Base-by-base conservation (phyloP, 2,888 invertebrate genomes). In the Calephelis perditalis region DNA sequence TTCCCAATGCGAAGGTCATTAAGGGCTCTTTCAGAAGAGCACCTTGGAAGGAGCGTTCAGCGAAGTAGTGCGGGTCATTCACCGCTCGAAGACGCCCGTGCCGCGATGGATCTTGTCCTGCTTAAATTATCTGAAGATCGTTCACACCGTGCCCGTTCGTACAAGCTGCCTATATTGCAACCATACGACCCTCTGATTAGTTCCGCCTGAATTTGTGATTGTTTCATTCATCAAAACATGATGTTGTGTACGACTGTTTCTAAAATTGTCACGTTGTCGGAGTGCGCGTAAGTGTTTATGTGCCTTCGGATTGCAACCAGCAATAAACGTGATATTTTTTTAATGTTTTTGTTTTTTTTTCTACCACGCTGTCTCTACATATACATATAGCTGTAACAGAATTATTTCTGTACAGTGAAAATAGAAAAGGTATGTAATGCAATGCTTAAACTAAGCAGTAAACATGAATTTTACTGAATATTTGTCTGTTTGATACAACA, bases 61-160 rank as follows among this genome's bases (percentile, higher is more conserved):
- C 90, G 86, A 76, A 81, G 85, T 61, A 79, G 79, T 71, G 91
- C 91, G 71, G 93, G 98, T 6, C 99, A 99, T 88, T 96, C 98
- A 82, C 97, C 98, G 67, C 92, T 94, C 62, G 99, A 99, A 83
- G 99, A 99, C 81, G 98, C 99, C 1, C 91, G 93, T 46, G 94
- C 97, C 10, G 97, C 97, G 69, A 93, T 99, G 88, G 96, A 99
- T 74, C 89, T 99, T 58, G 96, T 98, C 91, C 88, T 97, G 61
- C 94, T 94, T 86, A 94, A 94, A 78, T 91, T 97, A 52, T 77
- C 83, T 63, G 73, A 81, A 62, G 84, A 86, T 65, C 78, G 82
- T 62, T 78, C 78, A 58, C 71, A 70, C 65, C 79, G 79, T 59
- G 61, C 68, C 44, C 80, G 79, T 63, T 65, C 73, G 46, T 65